Evolutionary conservation across 2,888 invertebrate genomes (phyloP).

Genomic region (Tinea semifulvella): DNA sequence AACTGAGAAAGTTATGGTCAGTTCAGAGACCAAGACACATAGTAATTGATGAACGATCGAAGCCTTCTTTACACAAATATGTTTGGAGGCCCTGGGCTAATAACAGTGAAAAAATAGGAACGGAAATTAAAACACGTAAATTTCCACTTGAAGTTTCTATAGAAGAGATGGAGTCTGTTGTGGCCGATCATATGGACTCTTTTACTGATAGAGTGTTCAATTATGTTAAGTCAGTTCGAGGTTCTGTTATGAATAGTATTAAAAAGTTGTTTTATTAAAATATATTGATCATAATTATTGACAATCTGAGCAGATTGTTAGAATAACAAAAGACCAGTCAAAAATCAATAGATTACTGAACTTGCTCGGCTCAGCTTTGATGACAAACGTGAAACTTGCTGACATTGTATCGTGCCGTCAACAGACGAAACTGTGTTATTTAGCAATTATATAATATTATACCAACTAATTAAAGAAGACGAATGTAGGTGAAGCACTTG

Average conservation of each 20-base stretch:
- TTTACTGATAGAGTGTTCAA: conserved; percentile 27
- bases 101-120: conserved; percentile 25
- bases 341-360: too few species aligned
- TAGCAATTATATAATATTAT: too few species aligned
- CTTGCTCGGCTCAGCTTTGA: too few species aligned
- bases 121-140: conserved; percentile 21
- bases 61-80: conserved; percentile 29
- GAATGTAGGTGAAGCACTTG: too few species aligned
- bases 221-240: conserved; percentile 3
- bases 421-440: too few species aligned
- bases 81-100: conserved; percentile 31
- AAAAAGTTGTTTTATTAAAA: not conserved
- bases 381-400: too few species aligned
- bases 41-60: conserved; percentile 26
- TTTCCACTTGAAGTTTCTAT: conserved; percentile 32
- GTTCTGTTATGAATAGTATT: conserved; percentile 6
- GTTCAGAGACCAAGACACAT: conserved; percentile 28
- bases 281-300: too few species aligned
- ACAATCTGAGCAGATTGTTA: too few species aligned
- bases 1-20: conserved; percentile 29
- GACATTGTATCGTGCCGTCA: too few species aligned
- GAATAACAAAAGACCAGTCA: too few species aligned
- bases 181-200: conserved; percentile 12
- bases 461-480: too few species aligned
- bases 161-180: conserved; percentile 29